Percentiles rank a stretch among this genome's conserved stretches.
phyloP scores from a whole-genome alignment of 1,140 invertebrate genomes.

The Bradysia coprophila region DNA sequence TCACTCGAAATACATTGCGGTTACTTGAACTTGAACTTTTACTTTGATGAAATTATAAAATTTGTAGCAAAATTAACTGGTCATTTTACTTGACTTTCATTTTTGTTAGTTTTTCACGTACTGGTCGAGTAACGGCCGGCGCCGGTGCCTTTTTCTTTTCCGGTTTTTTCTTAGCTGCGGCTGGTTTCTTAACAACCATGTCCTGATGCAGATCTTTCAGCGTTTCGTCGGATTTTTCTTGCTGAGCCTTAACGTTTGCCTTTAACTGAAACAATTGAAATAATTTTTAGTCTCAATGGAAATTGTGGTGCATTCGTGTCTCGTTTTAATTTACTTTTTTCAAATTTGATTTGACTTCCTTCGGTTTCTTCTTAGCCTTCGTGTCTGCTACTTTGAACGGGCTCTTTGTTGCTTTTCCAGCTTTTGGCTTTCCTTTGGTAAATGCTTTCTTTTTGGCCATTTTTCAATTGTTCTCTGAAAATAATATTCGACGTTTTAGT shows the following conservation, averaged over 20 bases:
- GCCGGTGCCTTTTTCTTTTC: constrained; percentile 12
- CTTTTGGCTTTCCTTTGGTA: not conserved
- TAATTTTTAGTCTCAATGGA: too few species aligned
- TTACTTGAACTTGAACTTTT: too few species aligned
- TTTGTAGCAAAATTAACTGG: too few species aligned
- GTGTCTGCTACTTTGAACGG: not conserved
- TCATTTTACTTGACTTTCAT: constrained; percentile 16
- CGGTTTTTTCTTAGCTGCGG: constrained; percentile 5
- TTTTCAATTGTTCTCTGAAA: too few species aligned
- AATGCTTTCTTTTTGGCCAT: not conserved
- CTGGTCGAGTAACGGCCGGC: constrained; percentile 6
- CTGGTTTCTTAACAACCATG: constrained; percentile 18
- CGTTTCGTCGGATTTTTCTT: constrained; percentile 19
- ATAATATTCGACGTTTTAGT: too few species aligned
- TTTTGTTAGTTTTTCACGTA: constrained; percentile 15
- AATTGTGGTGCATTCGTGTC: too few species aligned
- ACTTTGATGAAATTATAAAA: too few species aligned
- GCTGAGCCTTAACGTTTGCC: constrained; percentile 17
- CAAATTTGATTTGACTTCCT: not conserved
- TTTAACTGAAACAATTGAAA: constrained; percentile 14
- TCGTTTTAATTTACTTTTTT: too few species aligned
- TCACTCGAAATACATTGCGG: too few species aligned
- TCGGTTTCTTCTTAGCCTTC: not conserved
- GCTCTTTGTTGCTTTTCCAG: not conserved
- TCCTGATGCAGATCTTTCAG: constrained; percentile 19